phyloP scores from a whole-genome alignment of 1,140 invertebrate species.

The Chironomus striatipennis region DNA sequence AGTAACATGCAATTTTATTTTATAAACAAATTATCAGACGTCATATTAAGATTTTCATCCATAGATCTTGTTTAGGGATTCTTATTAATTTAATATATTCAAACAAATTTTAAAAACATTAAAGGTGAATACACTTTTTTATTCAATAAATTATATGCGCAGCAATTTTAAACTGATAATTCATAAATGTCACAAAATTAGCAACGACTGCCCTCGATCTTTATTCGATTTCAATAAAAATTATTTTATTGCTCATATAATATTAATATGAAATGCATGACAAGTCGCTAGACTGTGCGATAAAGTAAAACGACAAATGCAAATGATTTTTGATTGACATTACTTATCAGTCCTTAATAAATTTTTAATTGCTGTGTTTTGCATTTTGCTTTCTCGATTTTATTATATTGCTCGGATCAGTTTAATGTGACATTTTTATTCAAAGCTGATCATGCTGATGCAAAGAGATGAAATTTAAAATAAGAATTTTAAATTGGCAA shows the following conservation, averaged over 20 bases:
- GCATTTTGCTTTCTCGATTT: neutral
- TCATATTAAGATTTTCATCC: neutral
- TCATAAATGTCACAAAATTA: too few relatives aligned
- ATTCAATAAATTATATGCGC: too few relatives aligned
- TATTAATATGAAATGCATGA: neutral
- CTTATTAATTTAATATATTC: too few relatives aligned
- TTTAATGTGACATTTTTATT: conserved; percentile 10
- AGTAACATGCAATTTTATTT: neutral
- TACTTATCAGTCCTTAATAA: neutral
- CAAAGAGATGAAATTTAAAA: too few relatives aligned
- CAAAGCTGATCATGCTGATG: neutral
- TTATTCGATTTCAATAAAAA: neutral
- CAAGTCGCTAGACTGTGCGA: neutral
- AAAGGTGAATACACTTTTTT: too few relatives aligned
- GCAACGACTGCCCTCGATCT: too few relatives aligned
- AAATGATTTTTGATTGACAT: conserved; percentile 14
- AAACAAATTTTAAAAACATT: too few relatives aligned
- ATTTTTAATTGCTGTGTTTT: conserved; percentile 2
- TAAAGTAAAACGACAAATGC: conserved; percentile 5
- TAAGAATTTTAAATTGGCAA: too few relatives aligned
- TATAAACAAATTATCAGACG: neutral
- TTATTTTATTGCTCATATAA: neutral
- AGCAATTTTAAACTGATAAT: too few relatives aligned
- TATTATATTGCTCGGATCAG: neutral
- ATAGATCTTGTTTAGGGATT: neutral